A percentile compares a stretch with the other conserved stretches of the same genome.
These are phyloP conservation scores for Rhodinocichla rosea DNA, from an alignment of 2,113 vertebrate genomes.

Conservation along the genomic window DNA sequence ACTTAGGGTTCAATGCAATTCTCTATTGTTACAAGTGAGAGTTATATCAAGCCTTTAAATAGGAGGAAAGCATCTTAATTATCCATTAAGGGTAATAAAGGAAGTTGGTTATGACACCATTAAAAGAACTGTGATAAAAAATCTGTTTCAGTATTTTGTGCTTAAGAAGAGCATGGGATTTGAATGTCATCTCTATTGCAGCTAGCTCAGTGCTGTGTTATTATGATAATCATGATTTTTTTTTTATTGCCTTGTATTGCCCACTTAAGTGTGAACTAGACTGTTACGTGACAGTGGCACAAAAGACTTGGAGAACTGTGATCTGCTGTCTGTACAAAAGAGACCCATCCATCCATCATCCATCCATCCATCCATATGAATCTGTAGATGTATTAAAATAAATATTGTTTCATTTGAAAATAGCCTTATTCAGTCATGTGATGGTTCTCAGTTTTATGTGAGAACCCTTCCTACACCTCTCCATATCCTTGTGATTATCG, in stretches of 20 bases:
- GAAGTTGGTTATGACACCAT: conserved; percentile 41
- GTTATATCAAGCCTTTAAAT: not conserved
- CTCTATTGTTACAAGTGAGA: not conserved
- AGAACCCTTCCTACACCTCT: not conserved
- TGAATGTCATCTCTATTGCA: not conserved
- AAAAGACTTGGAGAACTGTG: not conserved
- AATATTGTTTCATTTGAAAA: not conserved
- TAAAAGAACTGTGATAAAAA: conserved; percentile 27
- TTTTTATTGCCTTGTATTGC: not conserved
- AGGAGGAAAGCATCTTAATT: conserved; percentile 26
- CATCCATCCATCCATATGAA: not conserved
- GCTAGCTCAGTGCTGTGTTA: not conserved
- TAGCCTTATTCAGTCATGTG: not conserved
- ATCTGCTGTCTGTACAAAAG: not conserved
- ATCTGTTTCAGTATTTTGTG: not conserved
- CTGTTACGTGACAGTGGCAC: not conserved
- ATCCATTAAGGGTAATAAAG: conserved; percentile 38
- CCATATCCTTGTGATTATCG: not conserved
- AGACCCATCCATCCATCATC: not conserved
- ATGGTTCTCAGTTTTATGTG: not conserved
- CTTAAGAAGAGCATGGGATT: not conserved
- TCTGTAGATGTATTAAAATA: not conserved
- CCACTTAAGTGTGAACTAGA: not conserved
- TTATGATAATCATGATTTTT: not conserved
- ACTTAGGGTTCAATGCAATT: not conserved